Conservation (phyloP, 2,113 vertebrate species). For the Cariama cristata region DNA sequence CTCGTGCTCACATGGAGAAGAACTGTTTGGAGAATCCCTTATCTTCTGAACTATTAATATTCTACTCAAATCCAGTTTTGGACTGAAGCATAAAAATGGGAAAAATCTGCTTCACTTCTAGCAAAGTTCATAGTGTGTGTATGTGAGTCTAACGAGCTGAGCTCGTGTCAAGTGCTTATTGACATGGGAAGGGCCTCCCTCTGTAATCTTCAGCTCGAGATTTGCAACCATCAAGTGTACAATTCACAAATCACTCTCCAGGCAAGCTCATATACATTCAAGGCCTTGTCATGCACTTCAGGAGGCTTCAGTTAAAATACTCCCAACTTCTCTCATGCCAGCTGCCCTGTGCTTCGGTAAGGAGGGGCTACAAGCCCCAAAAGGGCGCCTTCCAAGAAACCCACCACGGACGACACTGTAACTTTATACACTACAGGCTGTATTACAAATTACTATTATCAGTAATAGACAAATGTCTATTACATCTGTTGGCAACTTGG, state of each 20-base stretch:
- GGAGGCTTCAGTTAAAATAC: not conserved
- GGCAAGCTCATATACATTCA: not conserved
- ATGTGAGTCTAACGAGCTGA: not conserved
- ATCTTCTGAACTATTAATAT: not conserved
- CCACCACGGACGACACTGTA: not conserved
- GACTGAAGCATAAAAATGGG: not conserved
- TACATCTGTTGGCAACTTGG: not conserved
- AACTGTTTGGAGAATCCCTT: not conserved
- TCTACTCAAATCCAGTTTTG: not conserved
- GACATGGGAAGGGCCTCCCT: not conserved
- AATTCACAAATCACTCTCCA: not conserved
- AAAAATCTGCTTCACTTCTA: not conserved
- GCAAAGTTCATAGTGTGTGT: rapidly evolving
- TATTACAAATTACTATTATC: not conserved
- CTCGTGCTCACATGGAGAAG: not conserved
- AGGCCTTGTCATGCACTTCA: not conserved
- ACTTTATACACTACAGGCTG: not conserved
- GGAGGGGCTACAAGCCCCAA: not conserved
- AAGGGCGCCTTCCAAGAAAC: not conserved
- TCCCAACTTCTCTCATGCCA: not conserved
- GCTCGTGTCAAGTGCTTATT: not conserved
- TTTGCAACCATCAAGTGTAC: not conserved
- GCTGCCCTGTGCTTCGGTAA: not conserved
- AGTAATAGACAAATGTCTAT: not conserved
- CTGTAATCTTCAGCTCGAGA: not conserved